Conservation (phyloP, 1,140 invertebrate species). For the Sipha flava region DNA sequence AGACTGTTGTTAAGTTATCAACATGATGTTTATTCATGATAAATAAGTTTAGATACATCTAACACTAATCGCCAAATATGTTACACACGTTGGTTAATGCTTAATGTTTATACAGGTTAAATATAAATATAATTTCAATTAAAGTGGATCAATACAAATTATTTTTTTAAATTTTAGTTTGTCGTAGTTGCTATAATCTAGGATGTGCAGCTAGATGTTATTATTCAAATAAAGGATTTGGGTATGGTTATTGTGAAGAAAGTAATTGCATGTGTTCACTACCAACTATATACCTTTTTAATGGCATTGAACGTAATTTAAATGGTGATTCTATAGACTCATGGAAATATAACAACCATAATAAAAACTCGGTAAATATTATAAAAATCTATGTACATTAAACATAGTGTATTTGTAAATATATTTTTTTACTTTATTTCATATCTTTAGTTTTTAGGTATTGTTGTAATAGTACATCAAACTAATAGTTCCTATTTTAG, state of each 20-base stretch:
- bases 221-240: background rate
- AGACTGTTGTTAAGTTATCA: too few relatives aligned
- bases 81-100: background rate
- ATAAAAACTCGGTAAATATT: background rate
- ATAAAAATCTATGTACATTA: background rate
- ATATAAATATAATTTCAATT: background rate
- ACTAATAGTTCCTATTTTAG: too few relatives aligned
- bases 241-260: background rate
- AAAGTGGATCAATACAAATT: background rate
- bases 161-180: background rate
- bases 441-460: background rate
- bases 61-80: too few relatives aligned
- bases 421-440: background rate
- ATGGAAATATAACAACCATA: background rate
- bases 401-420: background rate
- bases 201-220: background rate
- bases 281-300: background rate
- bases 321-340: background rate
- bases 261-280: background rate
- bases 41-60: too few relatives aligned
- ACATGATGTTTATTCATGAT: too few relatives aligned
- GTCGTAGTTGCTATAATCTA: background rate
- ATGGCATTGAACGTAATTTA: background rate
- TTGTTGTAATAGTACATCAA: too few relatives aligned
- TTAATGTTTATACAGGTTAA: background rate